Percentiles rank a stretch among this genome's conserved stretches.
Conservation (phyloP, 2,113 vertebrate genomes). For the Rattus rattus region DNA sequence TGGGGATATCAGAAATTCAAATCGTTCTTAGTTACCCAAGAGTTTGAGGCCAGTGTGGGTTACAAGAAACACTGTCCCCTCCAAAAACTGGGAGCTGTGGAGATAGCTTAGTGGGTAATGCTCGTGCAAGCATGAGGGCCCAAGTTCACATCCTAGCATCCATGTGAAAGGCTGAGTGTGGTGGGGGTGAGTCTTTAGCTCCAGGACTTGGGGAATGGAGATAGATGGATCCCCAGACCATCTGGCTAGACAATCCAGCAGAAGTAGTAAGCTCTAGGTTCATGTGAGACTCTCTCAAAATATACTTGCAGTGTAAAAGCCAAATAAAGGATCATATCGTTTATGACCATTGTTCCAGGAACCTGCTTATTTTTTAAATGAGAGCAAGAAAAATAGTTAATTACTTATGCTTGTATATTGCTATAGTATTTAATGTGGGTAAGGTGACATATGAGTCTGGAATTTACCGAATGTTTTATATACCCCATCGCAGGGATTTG, state of each 20-base stretch:
- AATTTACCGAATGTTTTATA: background rate
- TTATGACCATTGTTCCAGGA: background rate
- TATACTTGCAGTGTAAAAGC: background rate
- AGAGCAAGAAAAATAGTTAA: background rate
- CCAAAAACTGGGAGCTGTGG: background rate
- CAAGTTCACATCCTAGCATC: background rate
- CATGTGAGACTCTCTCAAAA: background rate
- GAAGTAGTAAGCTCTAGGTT: background rate
- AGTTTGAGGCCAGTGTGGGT: background rate
- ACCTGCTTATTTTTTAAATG: background rate
- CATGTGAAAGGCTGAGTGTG: background rate
- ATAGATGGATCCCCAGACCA: too few species aligned
- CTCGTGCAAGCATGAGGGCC: background rate
- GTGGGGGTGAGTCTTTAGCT: background rate
- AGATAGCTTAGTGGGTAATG: background rate
- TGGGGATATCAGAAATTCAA: background rate
- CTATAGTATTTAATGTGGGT: background rate
- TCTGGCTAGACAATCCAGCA: background rate
- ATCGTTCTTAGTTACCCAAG: background rate
- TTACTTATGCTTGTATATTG: background rate
- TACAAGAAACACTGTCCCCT: background rate
- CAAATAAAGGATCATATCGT: background rate
- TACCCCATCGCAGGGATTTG: background rate
- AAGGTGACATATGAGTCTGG: background rate
- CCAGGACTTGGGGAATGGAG: background rate